Percentiles rank a stretch among this genome's conserved stretches.
These are phyloP conservation scores for Corbicula japonica DNA, from an alignment of 2,888 invertebrate genomes.

Conservation along the genomic window DNA sequence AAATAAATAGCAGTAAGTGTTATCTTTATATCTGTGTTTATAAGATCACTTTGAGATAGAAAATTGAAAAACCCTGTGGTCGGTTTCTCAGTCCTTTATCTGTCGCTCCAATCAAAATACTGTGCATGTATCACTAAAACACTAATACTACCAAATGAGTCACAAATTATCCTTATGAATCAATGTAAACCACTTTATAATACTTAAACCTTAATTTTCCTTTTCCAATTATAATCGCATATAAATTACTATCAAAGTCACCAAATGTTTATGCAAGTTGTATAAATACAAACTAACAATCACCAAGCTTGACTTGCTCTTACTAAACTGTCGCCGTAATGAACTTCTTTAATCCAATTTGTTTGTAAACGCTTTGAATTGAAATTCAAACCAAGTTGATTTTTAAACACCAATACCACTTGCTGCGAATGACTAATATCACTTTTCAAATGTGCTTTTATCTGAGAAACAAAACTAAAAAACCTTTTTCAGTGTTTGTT, in stretches of 20 bases:
- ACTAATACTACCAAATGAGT: not conserved
- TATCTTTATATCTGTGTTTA: constrained; percentile 10
- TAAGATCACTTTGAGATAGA: constrained; percentile 2
- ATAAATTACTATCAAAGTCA: no score
- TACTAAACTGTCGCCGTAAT: no score
- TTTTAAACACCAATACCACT: no score
- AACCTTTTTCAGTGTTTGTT: no score
- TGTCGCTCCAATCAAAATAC: not conserved
- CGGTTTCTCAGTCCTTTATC: not conserved
- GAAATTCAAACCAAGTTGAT: not conserved
- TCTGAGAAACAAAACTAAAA: no score
- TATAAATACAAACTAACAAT: no score
- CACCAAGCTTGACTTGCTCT: no score
- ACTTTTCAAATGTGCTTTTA: no score
- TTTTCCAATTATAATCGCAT: constrained; percentile 11
- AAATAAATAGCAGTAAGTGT: constrained; percentile 5
- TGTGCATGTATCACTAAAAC: not conserved
- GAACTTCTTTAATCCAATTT: constrained; percentile 22
- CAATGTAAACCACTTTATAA: constrained; percentile 2
- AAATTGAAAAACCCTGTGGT: constrained; percentile 5
- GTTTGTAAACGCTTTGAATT: not conserved
- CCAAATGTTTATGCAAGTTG: no score
- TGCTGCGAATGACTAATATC: no score
- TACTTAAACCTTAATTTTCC: constrained; percentile 23
- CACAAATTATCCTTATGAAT: not conserved